Evolutionary conservation across 2,888 invertebrate species (phyloP), one percentile per base, ranked within the genome.

Genomic region (Psococerastis gibbosa): DNA sequence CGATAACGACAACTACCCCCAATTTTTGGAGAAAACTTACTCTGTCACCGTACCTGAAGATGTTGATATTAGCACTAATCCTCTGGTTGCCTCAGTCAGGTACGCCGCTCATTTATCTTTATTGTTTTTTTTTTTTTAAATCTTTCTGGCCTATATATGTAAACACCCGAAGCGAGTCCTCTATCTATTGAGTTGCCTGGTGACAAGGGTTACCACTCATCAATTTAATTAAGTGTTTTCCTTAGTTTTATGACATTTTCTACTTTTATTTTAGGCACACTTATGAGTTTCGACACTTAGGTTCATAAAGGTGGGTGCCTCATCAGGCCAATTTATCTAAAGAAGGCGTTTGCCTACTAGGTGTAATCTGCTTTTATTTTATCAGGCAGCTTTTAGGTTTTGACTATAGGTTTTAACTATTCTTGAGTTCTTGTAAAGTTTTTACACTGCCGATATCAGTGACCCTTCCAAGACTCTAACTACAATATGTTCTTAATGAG

Each of bases 1-100:
- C 53, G 91, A 89, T 57, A 88, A 88, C 55, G 91, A 91, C 63
- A 91, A 91, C 60, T 88, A 88, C 60, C 91, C 91, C 1, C 88
- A 91, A 60, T 91, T 91, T 61, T 78, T 80, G 41, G 85, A 89
- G 60, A 71, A 85, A 50, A 83, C 87, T 0, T 92, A 92, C 61
- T 80, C 83, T 0, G 81, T 88, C 0, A 75, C 77, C 41, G 75
- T 89, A 0, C 78, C 81, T 3, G 97, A 97, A 61, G 89, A 95
- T 61, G 74, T 87, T 52, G 83, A 82, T 60, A 81, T 81, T 51
- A 74, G 76, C 5, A 75, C 78, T 43, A 82, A 80, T 57, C 91
- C 92, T 2, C 74, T 87, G 1, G 73, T 98, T 23, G 78, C 81
- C 0, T 72, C 74, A 49, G 78, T 88, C 48, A 69, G 66, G 69